Base-by-base conservation (phyloP, 2,113 vertebrate genomes). In the Syngnathoides biaculeatus region DNA sequence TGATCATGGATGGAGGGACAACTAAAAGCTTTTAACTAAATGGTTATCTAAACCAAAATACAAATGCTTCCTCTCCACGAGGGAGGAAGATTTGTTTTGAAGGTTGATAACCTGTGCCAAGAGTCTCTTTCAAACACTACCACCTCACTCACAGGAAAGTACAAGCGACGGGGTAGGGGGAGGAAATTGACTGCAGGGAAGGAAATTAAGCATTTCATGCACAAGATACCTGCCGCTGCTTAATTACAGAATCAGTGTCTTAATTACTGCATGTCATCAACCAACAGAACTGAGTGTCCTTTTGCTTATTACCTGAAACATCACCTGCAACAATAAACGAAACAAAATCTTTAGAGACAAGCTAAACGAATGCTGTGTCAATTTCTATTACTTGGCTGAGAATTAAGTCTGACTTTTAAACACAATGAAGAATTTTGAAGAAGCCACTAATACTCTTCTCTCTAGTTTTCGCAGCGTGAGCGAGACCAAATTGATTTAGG, bases 191-290 rank as follows among this genome's bases (percentile, higher is more conserved):
- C 65, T 57, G 20, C 5, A 53, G 64, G 39, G 42, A 53, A 61
- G 45, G 66, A 67, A 68, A 80, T 70, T 45, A 79, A 64, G 58
- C 56, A 80, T 82, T 84, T 72, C 5, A 43, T 65, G 70, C 70
- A 67, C 73, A 72, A 30, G 69, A 81, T 80, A 86, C 83, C 83
- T 84, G 78, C 50, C 30, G 64, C 67, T 35, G 14, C 72, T 77
- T 86, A 79, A 88, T 89, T 88, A 75, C 67, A 72, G 73, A 70
- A 83, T 90, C 78, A 77, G 75, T 83, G 81, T 84, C 76, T 85
- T 87, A 85, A 88, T 88, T 88, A 84, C 73, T 30, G 78, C 66
- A 76, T 80, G 79, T 74, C 83, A 86, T 86, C 85, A 85, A 65
- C 56, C 77, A 50, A 67, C 64, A 79, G 70, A 81, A 79, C 52